A percentile compares a stretch with the other conserved stretches of the same genome.
phyloP scores from a whole-genome alignment of 30 jellyfish, hydroid and myxozoan genomes.

The Calvadosia cruxmelitensis region DNA sequence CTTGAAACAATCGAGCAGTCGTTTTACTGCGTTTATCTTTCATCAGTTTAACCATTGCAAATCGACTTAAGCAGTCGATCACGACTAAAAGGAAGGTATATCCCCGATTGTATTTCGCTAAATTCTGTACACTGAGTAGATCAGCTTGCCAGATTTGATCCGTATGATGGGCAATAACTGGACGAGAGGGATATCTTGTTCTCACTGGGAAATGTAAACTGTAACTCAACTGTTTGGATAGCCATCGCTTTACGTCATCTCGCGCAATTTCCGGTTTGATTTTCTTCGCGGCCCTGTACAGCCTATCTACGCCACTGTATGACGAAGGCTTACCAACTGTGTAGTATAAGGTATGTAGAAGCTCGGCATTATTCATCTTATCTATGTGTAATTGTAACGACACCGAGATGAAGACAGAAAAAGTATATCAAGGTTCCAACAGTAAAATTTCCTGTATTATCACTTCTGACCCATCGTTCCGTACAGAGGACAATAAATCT shows the following conservation, averaged over 20 bases:
- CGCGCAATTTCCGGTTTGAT: too few species aligned
- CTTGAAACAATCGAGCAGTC: neutral
- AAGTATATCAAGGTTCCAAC: too few species aligned
- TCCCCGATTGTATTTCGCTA: neutral
- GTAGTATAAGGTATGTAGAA: neutral
- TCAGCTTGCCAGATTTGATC: constrained; percentile 5
- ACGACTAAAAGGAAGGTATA: neutral
- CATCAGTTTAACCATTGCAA: neutral
- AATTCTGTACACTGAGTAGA: neutral
- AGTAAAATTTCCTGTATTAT: too few species aligned
- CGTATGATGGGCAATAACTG: neutral
- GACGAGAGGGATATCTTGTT: neutral
- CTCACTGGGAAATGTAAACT: neutral
- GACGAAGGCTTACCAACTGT: neutral
- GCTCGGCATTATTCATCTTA: too few species aligned
- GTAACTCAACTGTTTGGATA: neutral
- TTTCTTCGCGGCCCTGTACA: neutral
- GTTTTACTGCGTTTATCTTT: neutral
- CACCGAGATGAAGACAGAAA: too few species aligned
- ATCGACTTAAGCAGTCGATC: neutral
- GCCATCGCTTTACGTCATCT: neutral
- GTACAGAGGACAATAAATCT: too few species aligned
- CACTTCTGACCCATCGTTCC: too few species aligned
- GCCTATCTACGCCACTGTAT: neutral
- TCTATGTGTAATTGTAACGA: too few species aligned